Conservation (phyloP, 1,140 invertebrate species). For the Drosophila parabipectinata region DNA sequence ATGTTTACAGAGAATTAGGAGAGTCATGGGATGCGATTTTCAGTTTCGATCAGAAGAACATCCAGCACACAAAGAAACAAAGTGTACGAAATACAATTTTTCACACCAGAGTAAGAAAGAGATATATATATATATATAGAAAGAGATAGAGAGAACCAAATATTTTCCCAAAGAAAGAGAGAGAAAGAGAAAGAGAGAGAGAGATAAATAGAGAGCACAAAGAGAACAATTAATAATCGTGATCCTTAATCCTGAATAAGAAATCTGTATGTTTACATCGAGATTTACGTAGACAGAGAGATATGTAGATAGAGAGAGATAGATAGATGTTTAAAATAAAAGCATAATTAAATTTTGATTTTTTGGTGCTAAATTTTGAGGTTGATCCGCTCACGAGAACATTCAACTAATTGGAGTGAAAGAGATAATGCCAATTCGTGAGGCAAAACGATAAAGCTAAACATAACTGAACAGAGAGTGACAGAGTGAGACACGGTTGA, state of each 20-base stretch:
- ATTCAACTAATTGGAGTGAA: conserved; percentile 52
- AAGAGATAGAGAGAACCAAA: conserved; percentile 18
- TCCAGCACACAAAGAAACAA: conserved; percentile 61
- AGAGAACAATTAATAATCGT: conserved; percentile 48
- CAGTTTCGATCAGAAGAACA: conserved; percentile 45
- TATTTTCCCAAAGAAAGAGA: conserved; percentile 10
- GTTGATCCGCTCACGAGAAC: conserved; percentile 32
- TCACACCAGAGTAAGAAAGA: conserved; percentile 24
- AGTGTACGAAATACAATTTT: conserved; percentile 38
- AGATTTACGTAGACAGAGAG: conserved; percentile 46
- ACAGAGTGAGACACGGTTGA: conserved; percentile 46
- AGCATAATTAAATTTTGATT: conserved; percentile 32
- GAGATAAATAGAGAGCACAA: conserved; percentile 36
- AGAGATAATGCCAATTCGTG: conserved; percentile 47
- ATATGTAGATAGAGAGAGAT: not conserved
- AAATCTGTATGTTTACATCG: conserved; percentile 52
- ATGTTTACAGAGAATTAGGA: conserved; percentile 43
- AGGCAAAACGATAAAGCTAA: conserved; percentile 35
- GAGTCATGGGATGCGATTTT: conserved; percentile 51
- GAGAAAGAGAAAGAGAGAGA: conserved; percentile 16
- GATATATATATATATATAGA: conserved; percentile 33
- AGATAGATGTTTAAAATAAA: conserved; percentile 18
- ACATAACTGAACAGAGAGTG: conserved; percentile 40
- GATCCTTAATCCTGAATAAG: conserved; percentile 28
- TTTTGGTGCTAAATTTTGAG: conserved; percentile 16